phyloP scores from a whole-genome alignment of 2,113 vertebrate genomes.

The Bothrops jararaca region DNA sequence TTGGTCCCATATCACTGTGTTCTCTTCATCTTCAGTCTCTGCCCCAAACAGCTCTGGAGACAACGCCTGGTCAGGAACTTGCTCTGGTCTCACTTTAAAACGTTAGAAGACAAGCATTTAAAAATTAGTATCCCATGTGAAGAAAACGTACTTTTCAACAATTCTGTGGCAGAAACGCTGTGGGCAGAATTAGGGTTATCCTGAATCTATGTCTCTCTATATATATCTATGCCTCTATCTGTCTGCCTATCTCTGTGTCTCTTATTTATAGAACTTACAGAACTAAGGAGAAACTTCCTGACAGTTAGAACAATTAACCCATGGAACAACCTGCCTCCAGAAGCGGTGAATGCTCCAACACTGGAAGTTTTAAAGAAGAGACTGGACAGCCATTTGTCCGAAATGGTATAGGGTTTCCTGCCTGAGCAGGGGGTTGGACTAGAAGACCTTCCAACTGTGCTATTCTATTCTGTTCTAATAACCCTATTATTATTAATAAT shows the following conservation, averaged over 20 bases:
- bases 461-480: no score
- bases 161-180: no score
- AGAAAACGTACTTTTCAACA: no score
- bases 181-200: no score
- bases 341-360: not conserved
- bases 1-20: rapidly evolving
- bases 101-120: not conserved
- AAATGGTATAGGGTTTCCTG: not conserved
- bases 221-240: no score
- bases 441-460: no score
- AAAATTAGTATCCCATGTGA: not conserved
- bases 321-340: not conserved
- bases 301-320: not conserved
- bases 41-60: constrained; percentile 76
- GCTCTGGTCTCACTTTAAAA: not conserved
- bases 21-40: constrained; percentile 73
- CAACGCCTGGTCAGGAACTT: constrained; percentile 61
- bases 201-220: no score
- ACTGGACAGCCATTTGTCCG: not conserved
- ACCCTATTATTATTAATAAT: no score
- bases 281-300: not conserved
- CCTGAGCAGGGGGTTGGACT: no score
- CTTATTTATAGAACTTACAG: not conserved
- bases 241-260: no score
- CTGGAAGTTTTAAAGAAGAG: not conserved